A percentile compares a stretch with the other conserved stretches of the same genome.
phyloP scores from a whole-genome alignment of 2,888 invertebrate species.

The Digitonthophagus gazella region DNA sequence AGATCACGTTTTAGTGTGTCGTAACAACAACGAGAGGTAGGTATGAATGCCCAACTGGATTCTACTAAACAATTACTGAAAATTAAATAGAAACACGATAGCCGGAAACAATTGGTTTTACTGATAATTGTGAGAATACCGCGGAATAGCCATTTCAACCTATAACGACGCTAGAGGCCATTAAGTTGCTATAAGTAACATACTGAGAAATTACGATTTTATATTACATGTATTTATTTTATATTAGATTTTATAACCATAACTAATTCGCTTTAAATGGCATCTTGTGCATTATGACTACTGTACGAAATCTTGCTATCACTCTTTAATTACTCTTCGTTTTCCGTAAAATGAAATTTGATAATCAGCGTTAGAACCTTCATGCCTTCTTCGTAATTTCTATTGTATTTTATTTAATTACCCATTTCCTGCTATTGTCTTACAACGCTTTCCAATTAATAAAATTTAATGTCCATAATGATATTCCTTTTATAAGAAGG shows the following conservation, averaged over 20 bases:
- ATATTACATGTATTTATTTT: background rate
- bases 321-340: background rate
- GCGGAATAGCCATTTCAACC: background rate
- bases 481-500: no score
- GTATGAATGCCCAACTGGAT: background rate
- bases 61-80: background rate
- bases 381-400: background rate
- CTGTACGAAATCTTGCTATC: background rate
- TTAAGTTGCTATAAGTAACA: background rate
- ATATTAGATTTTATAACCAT: background rate
- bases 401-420: background rate
- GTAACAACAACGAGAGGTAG: background rate
- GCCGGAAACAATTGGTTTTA: background rate
- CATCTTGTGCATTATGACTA: background rate
- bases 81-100: background rate
- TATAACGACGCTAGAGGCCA: background rate
- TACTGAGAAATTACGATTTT: background rate
- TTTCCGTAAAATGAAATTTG: background rate
- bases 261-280: background rate
- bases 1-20: background rate
- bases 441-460: background rate
- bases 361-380: background rate
- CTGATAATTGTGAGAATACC: background rate
- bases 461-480: no score
- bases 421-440: background rate